Percentiles rank a stretch among this genome's conserved stretches.
phyloP scores from a whole-genome alignment of 2,888 invertebrate genomes.

The Dynastes grantii region DNA sequence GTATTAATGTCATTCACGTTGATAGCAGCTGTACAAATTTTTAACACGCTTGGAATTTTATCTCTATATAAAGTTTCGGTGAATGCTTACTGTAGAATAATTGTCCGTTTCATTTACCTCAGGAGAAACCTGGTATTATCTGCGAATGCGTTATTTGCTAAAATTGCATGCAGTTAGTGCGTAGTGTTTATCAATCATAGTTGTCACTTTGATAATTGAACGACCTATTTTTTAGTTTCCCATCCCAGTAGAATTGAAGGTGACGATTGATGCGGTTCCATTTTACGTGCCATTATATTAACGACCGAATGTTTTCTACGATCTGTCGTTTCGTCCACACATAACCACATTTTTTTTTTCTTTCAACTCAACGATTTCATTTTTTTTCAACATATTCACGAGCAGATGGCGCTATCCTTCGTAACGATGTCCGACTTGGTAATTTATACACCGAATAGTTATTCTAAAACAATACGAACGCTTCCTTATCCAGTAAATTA shows the following conservation, averaged over 20 bases:
- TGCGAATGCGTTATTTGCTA: constrained; percentile 12
- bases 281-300: too few relatives aligned
- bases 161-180: constrained; percentile 15
- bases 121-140: constrained; percentile 1
- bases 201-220: constrained; percentile 13
- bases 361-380: too few relatives aligned
- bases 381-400: too few relatives aligned
- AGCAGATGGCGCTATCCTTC: too few relatives aligned
- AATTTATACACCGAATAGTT: too few relatives aligned
- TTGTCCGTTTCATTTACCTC: not conserved
- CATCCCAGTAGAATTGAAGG: not conserved
- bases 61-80: not conserved
- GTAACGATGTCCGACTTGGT: too few relatives aligned
- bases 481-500: too few relatives aligned
- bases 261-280: too few relatives aligned
- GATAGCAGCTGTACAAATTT: constrained; percentile 19
- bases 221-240: not conserved
- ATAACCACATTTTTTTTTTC: too few relatives aligned
- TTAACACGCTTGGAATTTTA: constrained; percentile 17
- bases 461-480: too few relatives aligned
- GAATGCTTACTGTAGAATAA: constrained; percentile 4
- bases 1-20: constrained; percentile 9
- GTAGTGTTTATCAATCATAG: constrained; percentile 12
- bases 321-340: too few relatives aligned
- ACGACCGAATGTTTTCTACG: too few relatives aligned